Percentiles rank a stretch among this genome's conserved stretches.
These are phyloP conservation scores for Chydorus sphaericus DNA, from an alignment of 2,888 invertebrate species.

Conservation along the genomic window DNA sequence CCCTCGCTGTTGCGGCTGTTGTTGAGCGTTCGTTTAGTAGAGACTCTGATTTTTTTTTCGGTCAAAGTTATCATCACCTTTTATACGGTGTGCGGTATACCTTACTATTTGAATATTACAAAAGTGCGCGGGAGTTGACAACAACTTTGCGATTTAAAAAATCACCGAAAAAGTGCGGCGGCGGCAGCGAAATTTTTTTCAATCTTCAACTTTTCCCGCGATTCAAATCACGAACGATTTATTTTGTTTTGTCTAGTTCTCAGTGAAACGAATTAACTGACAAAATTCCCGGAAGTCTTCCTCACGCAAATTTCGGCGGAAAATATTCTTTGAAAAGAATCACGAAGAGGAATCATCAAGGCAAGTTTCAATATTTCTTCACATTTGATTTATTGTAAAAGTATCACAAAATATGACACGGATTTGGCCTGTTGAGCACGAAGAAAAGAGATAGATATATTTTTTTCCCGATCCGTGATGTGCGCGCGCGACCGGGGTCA, in stretches of 20 bases:
- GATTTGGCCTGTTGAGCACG: background rate
- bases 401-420: background rate
- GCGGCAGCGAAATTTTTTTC: background rate
- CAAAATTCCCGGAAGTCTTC: background rate
- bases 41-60: too few species aligned
- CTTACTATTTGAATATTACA: too few species aligned
- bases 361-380: background rate
- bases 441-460: background rate
- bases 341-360: background rate
- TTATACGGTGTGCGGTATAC: too few species aligned
- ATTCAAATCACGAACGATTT: background rate
- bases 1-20: too few species aligned
- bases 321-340: background rate
- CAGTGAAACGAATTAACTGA: background rate
- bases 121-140: too few species aligned
- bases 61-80: too few species aligned
- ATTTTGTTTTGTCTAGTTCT: too few species aligned
- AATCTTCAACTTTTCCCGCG: background rate
- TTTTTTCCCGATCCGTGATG: background rate
- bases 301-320: too few species aligned
- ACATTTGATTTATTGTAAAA: too few species aligned
- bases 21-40: too few species aligned
- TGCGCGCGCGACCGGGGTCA: background rate
- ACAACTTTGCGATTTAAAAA: too few species aligned
- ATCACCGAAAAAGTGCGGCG: background rate